Conservation (phyloP, 2,888 invertebrate species). For the Drosophila eohydei region DNA sequence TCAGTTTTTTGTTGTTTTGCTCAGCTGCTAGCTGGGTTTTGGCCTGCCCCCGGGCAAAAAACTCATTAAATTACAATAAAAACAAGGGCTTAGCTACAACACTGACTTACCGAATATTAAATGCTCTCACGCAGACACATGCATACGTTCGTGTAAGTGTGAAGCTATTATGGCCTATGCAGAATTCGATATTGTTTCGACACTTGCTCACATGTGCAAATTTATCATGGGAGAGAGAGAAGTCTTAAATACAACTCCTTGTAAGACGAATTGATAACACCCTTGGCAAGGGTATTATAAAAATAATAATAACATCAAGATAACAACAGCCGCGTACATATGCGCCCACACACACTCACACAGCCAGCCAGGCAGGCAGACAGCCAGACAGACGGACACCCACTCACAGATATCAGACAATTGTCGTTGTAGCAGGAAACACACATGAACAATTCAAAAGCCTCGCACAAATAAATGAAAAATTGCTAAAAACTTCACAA, state of each 20-base stretch:
- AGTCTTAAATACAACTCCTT: background rate
- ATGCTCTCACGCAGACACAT: conserved; percentile 1
- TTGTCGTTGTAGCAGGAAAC: conserved; percentile 21
- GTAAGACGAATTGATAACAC: conserved; percentile 2
- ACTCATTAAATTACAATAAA: conserved; percentile 73
- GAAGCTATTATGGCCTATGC: too few relatives aligned
- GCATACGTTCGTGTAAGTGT: too few relatives aligned
- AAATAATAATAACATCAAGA: conserved; percentile 20
- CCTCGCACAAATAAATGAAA: conserved; percentile 35
- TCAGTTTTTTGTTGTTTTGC: conserved; percentile 19
- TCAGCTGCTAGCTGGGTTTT: conserved; percentile 15
- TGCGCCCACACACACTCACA: conserved; percentile 9
- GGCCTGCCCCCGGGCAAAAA: conserved; percentile 38
- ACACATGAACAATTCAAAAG: conserved; percentile 29
- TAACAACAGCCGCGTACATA: conserved; percentile 3
- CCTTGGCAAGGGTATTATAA: conserved; percentile 6
- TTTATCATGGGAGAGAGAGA: background rate
- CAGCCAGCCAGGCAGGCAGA: background rate
- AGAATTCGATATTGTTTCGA: background rate
- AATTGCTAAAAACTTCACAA: conserved; percentile 22
- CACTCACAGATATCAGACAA: conserved; percentile 9
- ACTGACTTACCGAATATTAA: background rate
- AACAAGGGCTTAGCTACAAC: conserved; percentile 9
- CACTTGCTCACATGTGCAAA: background rate
- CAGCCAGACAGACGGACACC: background rate